Conservation (phyloP, 1,140 invertebrate species). For the Bilobella aurantiaca region DNA sequence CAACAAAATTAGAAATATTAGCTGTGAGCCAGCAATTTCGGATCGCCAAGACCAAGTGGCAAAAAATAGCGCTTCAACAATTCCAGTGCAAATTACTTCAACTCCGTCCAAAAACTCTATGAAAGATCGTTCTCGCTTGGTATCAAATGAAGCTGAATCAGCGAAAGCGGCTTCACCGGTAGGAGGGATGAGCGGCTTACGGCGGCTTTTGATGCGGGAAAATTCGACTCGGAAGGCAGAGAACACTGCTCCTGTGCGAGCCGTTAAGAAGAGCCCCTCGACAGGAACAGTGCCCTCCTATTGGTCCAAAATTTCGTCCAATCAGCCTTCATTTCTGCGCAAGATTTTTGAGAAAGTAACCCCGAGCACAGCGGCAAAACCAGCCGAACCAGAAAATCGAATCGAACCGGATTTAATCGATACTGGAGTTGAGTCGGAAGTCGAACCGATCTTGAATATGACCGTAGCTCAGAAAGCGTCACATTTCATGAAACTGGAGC, state of each 20-base stretch:
- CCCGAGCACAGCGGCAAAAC: background rate
- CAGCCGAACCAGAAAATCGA: background rate
- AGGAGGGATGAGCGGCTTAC: conserved; percentile 26
- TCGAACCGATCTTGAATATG: conserved; percentile 13
- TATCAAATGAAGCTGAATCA: background rate
- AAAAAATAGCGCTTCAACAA: background rate
- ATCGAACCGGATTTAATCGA: too few relatives aligned
- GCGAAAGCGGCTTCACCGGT: conserved; percentile 22
- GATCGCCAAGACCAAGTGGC: background rate
- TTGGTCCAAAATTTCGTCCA: conserved; percentile 26
- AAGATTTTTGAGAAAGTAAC: conserved; percentile 28
- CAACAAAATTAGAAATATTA: background rate
- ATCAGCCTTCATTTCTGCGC: conserved; percentile 27
- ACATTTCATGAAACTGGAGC: conserved; percentile 33
- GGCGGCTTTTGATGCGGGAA: conserved; percentile 28
- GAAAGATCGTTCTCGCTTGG: background rate
- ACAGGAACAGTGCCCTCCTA: conserved; percentile 25
- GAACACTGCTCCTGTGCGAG: background rate
- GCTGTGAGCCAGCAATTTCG: background rate
- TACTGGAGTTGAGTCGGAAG: background rate
- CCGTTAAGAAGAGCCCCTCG: conserved; percentile 28
- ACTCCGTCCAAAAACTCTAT: background rate
- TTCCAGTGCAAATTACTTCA: too few relatives aligned
- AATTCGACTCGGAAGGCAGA: background rate
- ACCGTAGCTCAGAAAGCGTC: conserved; percentile 30